Conservation (phyloP, 2,113 vertebrate species). For the Hippocampus guttulatus region DNA sequence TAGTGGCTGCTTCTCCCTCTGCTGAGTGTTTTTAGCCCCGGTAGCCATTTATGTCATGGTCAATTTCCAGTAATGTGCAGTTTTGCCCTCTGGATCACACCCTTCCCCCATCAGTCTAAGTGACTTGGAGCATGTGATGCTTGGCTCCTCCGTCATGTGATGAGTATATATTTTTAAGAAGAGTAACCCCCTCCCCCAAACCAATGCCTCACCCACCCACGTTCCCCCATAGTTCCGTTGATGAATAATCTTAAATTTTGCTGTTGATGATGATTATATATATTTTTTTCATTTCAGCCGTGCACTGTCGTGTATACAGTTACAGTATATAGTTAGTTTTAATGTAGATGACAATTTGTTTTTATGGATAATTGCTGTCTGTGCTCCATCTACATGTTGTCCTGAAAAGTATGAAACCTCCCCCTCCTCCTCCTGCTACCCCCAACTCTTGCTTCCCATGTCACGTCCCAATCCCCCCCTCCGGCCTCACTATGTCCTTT, state of each 20-base stretch:
- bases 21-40: conserved; percentile 47
- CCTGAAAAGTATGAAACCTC: conserved; percentile 69
- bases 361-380: conserved; percentile 59
- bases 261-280: conserved; percentile 58
- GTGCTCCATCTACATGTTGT: conserved; percentile 75
- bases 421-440: background rate
- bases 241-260: conserved; percentile 66
- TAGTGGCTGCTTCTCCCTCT: conserved; percentile 43
- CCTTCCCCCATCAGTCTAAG: conserved; percentile 48
- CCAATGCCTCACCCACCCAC: background rate
- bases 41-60: conserved; percentile 65
- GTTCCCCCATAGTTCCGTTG: conserved; percentile 62
- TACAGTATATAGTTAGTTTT: conserved; percentile 33
- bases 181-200: conserved; percentile 12
- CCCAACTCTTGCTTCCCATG: conserved; percentile 24
- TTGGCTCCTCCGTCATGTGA: conserved; percentile 68
- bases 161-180: conserved; percentile 72
- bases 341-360: conserved; percentile 54
- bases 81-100: conserved; percentile 28
- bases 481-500: conserved; percentile 59
- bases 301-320: conserved; percentile 61
- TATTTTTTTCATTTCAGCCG: conserved; percentile 66
- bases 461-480: conserved; percentile 37
- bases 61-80: conserved; percentile 69
- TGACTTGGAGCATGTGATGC: conserved; percentile 60